These are phyloP conservation scores for Pampus argenteus DNA, from an alignment of 2,797 vertebrate species.

Conservation along the genomic window DNA sequence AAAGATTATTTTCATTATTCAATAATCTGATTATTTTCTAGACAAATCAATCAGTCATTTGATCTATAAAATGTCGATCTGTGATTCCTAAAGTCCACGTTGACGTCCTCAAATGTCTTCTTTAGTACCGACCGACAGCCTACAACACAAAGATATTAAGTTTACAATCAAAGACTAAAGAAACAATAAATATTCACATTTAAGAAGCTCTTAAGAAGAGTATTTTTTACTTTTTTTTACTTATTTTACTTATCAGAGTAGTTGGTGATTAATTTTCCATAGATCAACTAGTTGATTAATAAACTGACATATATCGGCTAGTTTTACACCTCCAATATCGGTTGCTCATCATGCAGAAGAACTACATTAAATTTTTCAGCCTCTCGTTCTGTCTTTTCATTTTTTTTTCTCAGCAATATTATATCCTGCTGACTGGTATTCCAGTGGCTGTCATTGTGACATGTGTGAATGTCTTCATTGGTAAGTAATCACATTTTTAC, in stretches of 20 bases:
- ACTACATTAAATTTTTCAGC: not conserved
- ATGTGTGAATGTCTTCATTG: slow-evolving; percentile 90
- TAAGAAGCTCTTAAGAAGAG: too few relatives aligned
- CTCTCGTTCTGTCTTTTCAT: slow-evolving; percentile 9
- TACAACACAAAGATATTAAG: not conserved
- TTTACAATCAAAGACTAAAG: not conserved
- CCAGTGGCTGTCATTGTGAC: slow-evolving; percentile 86
- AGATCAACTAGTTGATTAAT: too few relatives aligned
- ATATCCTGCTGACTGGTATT: slow-evolving; percentile 90
- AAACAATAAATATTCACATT: not conserved
- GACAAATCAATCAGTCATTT: not conserved
- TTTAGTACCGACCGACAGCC: too few relatives aligned
- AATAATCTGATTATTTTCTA: not conserved
- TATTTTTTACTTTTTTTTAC: too few relatives aligned
- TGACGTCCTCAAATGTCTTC: not conserved
- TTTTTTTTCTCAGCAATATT: slow-evolving; percentile 85
- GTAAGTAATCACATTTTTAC: slow-evolving; percentile 80
- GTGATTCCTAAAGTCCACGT: not conserved
- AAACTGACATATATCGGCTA: not conserved
- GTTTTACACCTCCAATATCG: slow-evolving; percentile 2
- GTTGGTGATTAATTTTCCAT: too few relatives aligned
- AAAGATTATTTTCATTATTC: not conserved
- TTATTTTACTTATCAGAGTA: too few relatives aligned
- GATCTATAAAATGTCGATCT: not conserved
- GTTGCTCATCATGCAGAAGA: not conserved